Evolutionary conservation across 2,113 vertebrate genomes (phyloP).

Genomic region (Pongo pygmaeus): DNA sequence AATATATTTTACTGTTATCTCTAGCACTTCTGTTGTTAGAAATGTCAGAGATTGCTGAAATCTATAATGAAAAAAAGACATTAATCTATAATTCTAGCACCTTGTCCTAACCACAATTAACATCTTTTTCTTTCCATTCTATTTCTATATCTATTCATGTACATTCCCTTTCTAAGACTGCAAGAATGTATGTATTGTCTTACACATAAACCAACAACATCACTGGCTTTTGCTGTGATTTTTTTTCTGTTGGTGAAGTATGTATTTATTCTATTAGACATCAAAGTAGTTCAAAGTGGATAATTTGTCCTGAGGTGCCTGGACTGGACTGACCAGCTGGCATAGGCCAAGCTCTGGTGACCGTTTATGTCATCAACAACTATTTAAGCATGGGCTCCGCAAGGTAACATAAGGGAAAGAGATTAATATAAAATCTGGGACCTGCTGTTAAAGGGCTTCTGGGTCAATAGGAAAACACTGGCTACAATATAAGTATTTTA

Average conservation of each 20-base stretch:
- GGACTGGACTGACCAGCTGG: too few relatives aligned
- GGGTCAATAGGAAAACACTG: neutral
- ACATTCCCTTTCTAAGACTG: neutral
- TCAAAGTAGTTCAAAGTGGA: neutral
- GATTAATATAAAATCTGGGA: neutral
- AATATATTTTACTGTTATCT: neutral
- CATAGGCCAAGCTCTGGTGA: neutral
- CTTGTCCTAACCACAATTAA: neutral
- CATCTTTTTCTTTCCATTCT: neutral
- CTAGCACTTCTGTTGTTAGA: constrained; percentile 17
- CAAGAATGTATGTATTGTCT: neutral
- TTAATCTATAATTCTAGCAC: neutral
- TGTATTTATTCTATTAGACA: neutral
- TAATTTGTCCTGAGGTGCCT: neutral
- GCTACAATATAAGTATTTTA: neutral
- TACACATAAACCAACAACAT: neutral
- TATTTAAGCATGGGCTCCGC: neutral
- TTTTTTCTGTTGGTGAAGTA: neutral
- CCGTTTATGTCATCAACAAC: neutral
- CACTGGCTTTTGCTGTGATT: neutral
- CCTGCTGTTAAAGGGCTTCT: neutral
- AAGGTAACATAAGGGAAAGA: neutral
- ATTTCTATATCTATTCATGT: neutral
- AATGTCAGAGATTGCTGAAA: neutral
- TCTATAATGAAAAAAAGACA: neutral